Base-by-base conservation (phyloP, 2,888 invertebrate genomes). In the Melanostoma scalare region DNA sequence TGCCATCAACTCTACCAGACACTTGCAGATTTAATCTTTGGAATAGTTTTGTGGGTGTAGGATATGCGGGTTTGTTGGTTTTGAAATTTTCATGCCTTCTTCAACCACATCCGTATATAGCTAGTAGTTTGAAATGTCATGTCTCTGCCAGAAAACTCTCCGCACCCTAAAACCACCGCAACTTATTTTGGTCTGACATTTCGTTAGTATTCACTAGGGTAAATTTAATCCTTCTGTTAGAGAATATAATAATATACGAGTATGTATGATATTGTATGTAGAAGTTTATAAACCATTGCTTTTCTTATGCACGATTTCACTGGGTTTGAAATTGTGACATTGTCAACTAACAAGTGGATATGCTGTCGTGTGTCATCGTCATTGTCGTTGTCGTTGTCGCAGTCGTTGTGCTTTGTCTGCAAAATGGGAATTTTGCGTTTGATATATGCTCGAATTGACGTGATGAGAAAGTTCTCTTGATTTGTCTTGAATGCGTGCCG, bases 281-380 rank as follows among this genome's bases (percentile, higher is more conserved):
- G 44, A 35, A 60, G 44, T 44, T 46, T 44, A 61, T 20, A 20
- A 20, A 20, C 46, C 36, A 35, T 71, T 20, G 55, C 40, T 61
- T 61, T 44, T 46, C 46, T 46, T 52, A 52, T 63, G 68, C 74
- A 74, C 79, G 60, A 55, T 79, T 79, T 68, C 61, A 79, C 60
- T 79, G 75, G 61, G 56, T 63, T 75, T 72, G 36, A 52, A 63
- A 75, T 50, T 68, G 52, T 63, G 75, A 75, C 79, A 69, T 52
- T 80, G 63, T 80, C 79, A 80, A 63, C 79, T 75, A 75, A 75
- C 79, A 75, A 69, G 61, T 61, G 73, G 58, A 61, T 42, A 36
- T 61, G 55, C 52, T 75, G 58, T 76, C 50, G 42, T 42, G 42
- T 60, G 68, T 61, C 44, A 44, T 58, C 50, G 42, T 35, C 42